phyloP scores from a whole-genome alignment of 2,113 vertebrate species.

The Brachypteracias leptosomus region DNA sequence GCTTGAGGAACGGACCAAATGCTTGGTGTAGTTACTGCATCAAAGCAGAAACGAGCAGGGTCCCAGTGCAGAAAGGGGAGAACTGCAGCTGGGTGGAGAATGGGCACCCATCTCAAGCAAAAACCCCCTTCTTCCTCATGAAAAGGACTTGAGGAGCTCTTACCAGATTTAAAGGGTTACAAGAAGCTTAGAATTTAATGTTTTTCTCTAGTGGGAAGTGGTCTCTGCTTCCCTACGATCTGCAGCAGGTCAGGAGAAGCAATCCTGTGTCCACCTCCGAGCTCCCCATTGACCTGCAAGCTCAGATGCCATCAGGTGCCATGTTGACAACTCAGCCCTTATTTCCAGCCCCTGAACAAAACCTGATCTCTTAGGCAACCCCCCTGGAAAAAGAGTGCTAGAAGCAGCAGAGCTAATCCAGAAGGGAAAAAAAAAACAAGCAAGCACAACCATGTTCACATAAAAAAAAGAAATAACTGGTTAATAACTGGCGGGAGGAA shows the following conservation, averaged over 20 bases:
- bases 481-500: background rate
- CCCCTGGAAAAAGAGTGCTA: background rate
- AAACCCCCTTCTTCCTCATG: background rate
- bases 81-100: background rate
- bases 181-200: background rate
- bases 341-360: background rate
- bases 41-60: background rate
- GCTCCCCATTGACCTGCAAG: background rate
- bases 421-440: background rate
- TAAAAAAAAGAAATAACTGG: background rate
- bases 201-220: background rate
- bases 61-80: background rate
- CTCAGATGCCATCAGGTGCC: background rate
- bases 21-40: background rate
- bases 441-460: background rate
- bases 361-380: background rate
- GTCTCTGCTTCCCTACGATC: background rate
- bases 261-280: background rate
- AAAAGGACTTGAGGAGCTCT: background rate
- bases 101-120: background rate
- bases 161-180: background rate
- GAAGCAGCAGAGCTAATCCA: background rate
- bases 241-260: background rate
- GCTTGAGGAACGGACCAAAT: background rate
- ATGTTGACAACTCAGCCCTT: background rate